These are phyloP conservation scores for Bubo scandiacus DNA, from an alignment of 2,113 vertebrate genomes.

Conservation along the genomic window DNA sequence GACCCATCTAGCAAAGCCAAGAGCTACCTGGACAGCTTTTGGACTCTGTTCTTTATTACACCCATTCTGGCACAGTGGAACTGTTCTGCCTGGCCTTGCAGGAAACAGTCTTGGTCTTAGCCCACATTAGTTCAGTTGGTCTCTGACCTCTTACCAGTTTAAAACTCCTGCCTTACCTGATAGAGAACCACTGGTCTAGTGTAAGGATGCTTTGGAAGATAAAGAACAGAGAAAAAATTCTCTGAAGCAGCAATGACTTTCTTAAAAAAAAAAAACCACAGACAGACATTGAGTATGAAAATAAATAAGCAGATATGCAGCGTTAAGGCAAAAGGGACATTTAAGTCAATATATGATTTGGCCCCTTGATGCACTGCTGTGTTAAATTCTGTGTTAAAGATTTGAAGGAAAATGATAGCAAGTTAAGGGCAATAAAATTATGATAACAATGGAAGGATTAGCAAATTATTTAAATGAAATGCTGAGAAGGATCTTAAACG, in stretches of 20 bases:
- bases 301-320: neutral
- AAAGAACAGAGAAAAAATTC: neutral
- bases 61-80: fast-evolving
- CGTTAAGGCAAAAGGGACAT: neutral
- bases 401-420: neutral
- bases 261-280: no score
- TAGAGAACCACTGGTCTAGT: neutral
- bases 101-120: neutral
- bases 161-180: neutral
- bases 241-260: neutral
- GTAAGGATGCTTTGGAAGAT: neutral
- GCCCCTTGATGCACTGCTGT: neutral
- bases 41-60: neutral
- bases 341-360: neutral
- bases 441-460: neutral
- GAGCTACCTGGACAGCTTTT: neutral
- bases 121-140: neutral
- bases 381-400: neutral
- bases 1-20: neutral
- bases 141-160: neutral
- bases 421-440: neutral
- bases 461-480: neutral
- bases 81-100: neutral
- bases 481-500: neutral
- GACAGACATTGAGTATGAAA: neutral